These are phyloP conservation scores for Noctua fimbriata DNA, from an alignment of 2,888 invertebrate species.

Conservation along the genomic window DNA sequence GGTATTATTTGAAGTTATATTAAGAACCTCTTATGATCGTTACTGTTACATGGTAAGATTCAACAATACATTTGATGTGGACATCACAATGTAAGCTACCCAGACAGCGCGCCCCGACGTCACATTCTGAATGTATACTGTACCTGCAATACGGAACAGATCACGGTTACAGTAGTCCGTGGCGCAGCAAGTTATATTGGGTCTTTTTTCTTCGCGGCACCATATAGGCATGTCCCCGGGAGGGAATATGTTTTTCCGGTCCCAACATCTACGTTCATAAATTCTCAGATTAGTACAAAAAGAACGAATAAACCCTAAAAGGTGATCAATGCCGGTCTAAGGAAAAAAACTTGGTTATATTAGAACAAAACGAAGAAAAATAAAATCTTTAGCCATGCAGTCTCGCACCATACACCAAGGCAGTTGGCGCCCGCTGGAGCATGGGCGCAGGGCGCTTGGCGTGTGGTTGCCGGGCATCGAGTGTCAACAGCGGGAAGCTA, in stretches of 20 bases:
- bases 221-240: constrained; percentile 91
- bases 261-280: constrained; percentile 91
- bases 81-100: constrained; percentile 87
- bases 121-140: constrained; percentile 80
- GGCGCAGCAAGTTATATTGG: constrained; percentile 91
- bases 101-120: constrained; percentile 76
- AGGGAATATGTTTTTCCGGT: constrained; percentile 90
- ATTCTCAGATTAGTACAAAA: constrained; percentile 77
- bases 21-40: constrained; percentile 66
- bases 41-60: constrained; percentile 63
- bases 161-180: constrained; percentile 93
- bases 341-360: constrained; percentile 83
- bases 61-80: constrained; percentile 77
- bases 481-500: constrained; percentile 71
- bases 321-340: constrained; percentile 89
- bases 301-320: constrained; percentile 68
- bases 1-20: constrained; percentile 50
- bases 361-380: constrained; percentile 77
- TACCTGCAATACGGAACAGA: constrained; percentile 80
- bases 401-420: constrained; percentile 82
- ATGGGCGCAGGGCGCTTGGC: constrained; percentile 63
- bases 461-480: constrained; percentile 61
- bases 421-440: constrained; percentile 60
- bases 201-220: constrained; percentile 88
- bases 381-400: constrained; percentile 83